Conservation (phyloP, 2,797 vertebrate genomes). For the Stomatorhinus walkeri region DNA sequence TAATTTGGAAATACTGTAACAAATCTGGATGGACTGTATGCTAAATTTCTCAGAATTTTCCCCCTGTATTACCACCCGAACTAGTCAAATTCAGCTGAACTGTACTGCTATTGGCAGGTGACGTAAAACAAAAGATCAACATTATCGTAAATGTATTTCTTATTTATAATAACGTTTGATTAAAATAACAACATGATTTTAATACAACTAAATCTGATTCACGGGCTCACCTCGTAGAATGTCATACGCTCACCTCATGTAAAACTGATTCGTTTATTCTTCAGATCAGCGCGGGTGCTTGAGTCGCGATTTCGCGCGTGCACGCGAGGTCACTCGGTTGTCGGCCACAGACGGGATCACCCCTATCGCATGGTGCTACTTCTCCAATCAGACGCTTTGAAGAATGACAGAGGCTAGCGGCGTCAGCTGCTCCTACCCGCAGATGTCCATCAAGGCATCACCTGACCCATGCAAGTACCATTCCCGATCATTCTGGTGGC, state of each 20-base stretch:
- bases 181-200: background rate
- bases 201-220: background rate
- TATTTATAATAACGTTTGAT: background rate
- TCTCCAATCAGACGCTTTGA: background rate
- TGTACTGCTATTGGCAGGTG: background rate
- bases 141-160: background rate
- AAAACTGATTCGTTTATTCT: background rate
- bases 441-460: background rate
- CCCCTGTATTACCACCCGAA: background rate
- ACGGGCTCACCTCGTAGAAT: background rate
- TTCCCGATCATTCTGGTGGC: background rate
- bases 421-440: background rate
- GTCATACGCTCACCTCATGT: background rate
- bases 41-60: background rate
- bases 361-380: background rate
- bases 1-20: conserved; percentile 9
- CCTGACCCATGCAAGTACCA: background rate
- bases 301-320: background rate
- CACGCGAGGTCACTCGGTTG: background rate
- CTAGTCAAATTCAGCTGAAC: background rate
- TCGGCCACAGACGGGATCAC: background rate
- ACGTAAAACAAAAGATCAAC: background rate
- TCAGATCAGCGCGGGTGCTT: background rate
- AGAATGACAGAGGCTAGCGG: background rate
- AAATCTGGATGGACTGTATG: background rate